Conservation (phyloP, 2,888 invertebrate species). For the Orchesella flavescens region DNA sequence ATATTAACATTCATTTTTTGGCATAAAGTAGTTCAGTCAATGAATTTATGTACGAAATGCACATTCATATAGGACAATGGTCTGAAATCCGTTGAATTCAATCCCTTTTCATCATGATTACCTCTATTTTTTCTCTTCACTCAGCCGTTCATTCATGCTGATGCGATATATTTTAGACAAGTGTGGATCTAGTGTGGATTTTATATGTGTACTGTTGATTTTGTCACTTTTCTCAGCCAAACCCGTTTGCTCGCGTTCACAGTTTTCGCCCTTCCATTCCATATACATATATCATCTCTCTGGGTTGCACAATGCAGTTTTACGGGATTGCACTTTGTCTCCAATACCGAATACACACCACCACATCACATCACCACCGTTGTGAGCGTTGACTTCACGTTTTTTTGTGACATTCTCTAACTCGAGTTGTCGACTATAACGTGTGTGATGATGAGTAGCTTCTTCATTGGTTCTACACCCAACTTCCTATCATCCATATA, state of each 20-base stretch:
- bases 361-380: no score
- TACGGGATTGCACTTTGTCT: neutral
- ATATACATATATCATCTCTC: constrained; percentile 2
- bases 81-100: constrained; percentile 42
- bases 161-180: constrained; percentile 15
- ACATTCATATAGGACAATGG: constrained; percentile 17
- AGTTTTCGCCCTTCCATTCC: neutral
- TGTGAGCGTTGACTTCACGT: neutral
- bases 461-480: constrained; percentile 7
- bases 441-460: neutral
- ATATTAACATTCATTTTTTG: neutral
- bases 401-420: neutral
- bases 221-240: constrained; percentile 37
- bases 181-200: neutral
- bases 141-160: constrained; percentile 43
- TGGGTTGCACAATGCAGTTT: neutral
- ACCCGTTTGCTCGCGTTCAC: constrained; percentile 5
- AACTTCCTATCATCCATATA: no score
- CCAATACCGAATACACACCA: neutral
- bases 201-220: constrained; percentile 33
- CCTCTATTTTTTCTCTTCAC: constrained; percentile 57
- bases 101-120: constrained; percentile 59
- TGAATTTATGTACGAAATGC: constrained; percentile 16
- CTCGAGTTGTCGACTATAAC: neutral
- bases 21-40: constrained; percentile 19